A percentile compares a stretch with the other conserved stretches of the same genome.
phyloP scores from a whole-genome alignment of 1,140 invertebrate species.

The Tyrophagus putrescentiae region DNA sequence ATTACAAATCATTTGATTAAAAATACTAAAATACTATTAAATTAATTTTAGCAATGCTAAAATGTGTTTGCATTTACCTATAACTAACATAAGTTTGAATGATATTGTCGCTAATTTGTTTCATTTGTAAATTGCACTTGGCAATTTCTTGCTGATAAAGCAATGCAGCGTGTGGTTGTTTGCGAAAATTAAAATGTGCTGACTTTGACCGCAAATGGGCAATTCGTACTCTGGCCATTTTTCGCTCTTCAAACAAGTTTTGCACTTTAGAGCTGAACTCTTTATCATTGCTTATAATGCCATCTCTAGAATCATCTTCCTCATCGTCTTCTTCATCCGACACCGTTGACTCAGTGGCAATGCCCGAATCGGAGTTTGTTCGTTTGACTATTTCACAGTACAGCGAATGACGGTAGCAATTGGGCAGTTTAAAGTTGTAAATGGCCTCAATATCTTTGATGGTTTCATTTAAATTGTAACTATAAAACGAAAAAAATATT shows the following conservation, averaged over 20 bases:
- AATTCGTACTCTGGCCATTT: background rate
- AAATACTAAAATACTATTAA: no score
- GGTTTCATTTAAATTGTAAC: constrained; percentile 8
- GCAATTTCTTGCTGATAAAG: constrained; percentile 1
- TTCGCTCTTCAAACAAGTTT: background rate
- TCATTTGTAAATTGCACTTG: background rate
- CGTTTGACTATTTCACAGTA: constrained; percentile 7
- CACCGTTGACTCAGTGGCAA: background rate
- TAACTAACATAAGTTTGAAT: constrained; percentile 1
- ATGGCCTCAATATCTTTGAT: constrained; percentile 9
- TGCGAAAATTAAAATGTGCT: background rate
- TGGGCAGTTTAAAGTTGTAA: background rate
- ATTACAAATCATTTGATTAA: no score
- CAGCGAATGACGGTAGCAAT: background rate
- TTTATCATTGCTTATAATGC: background rate
- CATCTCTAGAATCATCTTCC: background rate
- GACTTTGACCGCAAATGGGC: background rate
- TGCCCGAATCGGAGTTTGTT: background rate
- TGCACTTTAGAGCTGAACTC: background rate
- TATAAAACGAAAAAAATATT: background rate
- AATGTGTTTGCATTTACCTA: background rate
- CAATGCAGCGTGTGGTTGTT: background rate
- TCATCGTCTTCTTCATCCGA: background rate
- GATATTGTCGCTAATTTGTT: background rate
- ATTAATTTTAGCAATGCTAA: no score